Base-by-base conservation (phyloP, 2,888 invertebrate species). In the Polia nebulosa region DNA sequence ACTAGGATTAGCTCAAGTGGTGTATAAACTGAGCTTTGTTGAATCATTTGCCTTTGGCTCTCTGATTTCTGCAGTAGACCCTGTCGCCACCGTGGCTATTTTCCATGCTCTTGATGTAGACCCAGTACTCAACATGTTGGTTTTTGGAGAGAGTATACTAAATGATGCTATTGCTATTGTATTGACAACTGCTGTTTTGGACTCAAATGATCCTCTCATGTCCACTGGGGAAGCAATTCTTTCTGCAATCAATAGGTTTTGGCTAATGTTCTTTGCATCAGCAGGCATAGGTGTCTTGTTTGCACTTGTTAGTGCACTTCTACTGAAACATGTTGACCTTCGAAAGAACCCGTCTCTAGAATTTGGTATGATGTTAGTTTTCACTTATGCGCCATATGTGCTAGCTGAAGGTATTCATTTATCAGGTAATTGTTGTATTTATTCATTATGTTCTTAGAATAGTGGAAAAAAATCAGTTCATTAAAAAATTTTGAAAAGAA, bases 101-200 rank as follows among this genome's bases (percentile, higher is more conserved):
- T 99, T 99, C 90, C 99, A 99, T 94, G 99, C 99, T 2, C 95
- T 99, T 32, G 98, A 99, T 92, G 98, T 99, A 0, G 99, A 99
- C 92, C 99, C 99, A 0, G 98, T 99, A 7, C 96, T 99, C 0
- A 99, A 99, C 96, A 99, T 99, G 99, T 97, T 99, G 94, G 99
- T 99, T 1, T 99, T 99, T 96, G 99, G 99, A 32, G 97, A 97
- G 87, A 98, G 98, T 85, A 99, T 99, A 87, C 96, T 99, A 7
- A 99, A 99, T 94, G 99, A 99, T 96, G 99, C 99, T 36, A 99
- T 99, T 72, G 98, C 99, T 32, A 99, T 99, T 95, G 99, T 99
- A 1, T 95, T 99, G 59, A 99, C 99, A 0, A 99, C 99, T 80
- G 98, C 98, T 5, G 97, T 98, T 4, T 95, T 98, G 36, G 97